Percentiles rank a stretch among this genome's conserved stretches.
phyloP scores from a whole-genome alignment of 1,140 invertebrate genomes.

The Apis florea region DNA sequence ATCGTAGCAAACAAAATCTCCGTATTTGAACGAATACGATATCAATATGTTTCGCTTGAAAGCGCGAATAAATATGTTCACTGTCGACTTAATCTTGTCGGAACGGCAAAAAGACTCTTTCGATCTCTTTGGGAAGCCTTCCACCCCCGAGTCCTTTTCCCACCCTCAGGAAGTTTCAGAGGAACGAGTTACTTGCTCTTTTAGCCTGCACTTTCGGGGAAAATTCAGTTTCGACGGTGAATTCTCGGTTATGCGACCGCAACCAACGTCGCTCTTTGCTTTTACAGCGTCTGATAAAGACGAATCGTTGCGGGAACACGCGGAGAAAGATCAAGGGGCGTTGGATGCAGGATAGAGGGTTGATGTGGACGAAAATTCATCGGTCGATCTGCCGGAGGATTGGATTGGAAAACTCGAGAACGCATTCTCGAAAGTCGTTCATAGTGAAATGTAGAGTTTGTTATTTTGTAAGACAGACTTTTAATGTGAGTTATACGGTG shows the following conservation, averaged over 20 bases:
- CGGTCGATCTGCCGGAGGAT: too few species aligned
- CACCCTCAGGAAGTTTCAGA: conserved; percentile 38
- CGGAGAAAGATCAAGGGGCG: background rate
- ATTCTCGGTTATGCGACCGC: conserved; percentile 49
- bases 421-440: too few species aligned
- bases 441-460: too few species aligned
- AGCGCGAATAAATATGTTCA: conserved; percentile 53
- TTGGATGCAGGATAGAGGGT: background rate
- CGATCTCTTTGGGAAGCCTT: background rate
- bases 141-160: background rate
- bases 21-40: conserved; percentile 21
- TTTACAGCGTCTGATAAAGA: conserved; percentile 43
- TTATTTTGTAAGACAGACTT: too few species aligned
- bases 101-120: conserved; percentile 10
- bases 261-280: background rate
- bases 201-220: conserved; percentile 68
- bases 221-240: conserved; percentile 68
- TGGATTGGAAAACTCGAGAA: too few species aligned
- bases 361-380: too few species aligned
- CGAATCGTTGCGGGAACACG: background rate
- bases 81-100: conserved; percentile 40
- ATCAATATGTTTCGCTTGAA: conserved; percentile 17
- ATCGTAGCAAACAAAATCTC: background rate
- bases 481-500: too few species aligned
- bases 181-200: conserved; percentile 72